Percentiles rank a stretch among this genome's conserved stretches.
Evolutionary conservation across 1,140 invertebrate species (phyloP).

Genomic region (Brachionus rotundiformis): DNA sequence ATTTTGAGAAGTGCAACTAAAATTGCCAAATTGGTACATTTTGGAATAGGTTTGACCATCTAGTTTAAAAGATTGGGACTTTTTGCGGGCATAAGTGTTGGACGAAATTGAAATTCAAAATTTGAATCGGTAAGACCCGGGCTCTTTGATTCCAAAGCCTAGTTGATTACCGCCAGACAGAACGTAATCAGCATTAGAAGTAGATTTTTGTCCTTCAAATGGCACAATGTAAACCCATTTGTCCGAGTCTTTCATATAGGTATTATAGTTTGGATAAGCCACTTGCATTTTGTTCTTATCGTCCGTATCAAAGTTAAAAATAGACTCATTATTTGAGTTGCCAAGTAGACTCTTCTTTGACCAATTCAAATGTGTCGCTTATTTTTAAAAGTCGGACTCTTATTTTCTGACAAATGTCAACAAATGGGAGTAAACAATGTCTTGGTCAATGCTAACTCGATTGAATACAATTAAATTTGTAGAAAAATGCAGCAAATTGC

Average conservation of each 20-base stretch:
- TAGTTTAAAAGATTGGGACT: neutral
- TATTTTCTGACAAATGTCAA: neutral
- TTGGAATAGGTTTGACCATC: conserved; percentile 14
- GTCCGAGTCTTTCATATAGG: neutral
- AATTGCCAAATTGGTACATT: neutral
- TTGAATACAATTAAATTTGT: conserved; percentile 5
- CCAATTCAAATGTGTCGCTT: conserved; percentile 8
- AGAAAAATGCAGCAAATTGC: conserved; percentile 16
- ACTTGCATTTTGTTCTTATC: neutral
- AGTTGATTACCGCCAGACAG: neutral
- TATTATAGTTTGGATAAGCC: neutral
- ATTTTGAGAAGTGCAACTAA: neutral
- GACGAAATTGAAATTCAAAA: conserved; percentile 7
- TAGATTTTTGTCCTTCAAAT: neutral
- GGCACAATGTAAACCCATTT: neutral
- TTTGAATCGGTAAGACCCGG: neutral
- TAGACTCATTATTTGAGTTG: neutral
- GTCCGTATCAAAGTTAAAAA: neutral
- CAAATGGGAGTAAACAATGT: neutral
- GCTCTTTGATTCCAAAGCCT: conserved; percentile 25
- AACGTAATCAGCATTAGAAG: neutral
- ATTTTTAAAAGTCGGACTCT: neutral
- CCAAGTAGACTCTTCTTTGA: conserved; percentile 8
- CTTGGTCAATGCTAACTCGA: conserved; percentile 15
- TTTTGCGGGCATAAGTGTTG: neutral